Evolutionary conservation across 2,113 vertebrate genomes (phyloP).

Genomic region (Podarcis cretensis): DNA sequence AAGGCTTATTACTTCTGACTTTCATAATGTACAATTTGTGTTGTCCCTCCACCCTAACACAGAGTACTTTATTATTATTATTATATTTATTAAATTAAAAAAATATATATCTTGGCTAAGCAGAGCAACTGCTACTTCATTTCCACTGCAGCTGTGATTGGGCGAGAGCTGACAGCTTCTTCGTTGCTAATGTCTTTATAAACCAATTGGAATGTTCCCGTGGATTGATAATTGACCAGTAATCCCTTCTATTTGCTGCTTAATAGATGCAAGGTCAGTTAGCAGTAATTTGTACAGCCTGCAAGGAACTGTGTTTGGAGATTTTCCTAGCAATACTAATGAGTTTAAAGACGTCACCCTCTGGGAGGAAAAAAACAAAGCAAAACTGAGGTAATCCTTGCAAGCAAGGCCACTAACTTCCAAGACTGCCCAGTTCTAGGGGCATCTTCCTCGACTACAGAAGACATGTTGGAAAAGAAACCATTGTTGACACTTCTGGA

Average conservation of each 20-base stretch:
- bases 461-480: too few relatives aligned
- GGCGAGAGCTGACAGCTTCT: slow-evolving; percentile 27
- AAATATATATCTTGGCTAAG: neutral
- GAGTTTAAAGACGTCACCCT: neutral
- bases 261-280: slow-evolving; percentile 51
- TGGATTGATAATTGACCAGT: slow-evolving; percentile 52
- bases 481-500: too few relatives aligned
- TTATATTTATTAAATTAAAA: neutral
- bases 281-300: slow-evolving; percentile 47
- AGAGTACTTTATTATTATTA: neutral
- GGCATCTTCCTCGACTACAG: too few relatives aligned
- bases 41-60: neutral
- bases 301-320: slow-evolving; percentile 31
- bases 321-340: slow-evolving; percentile 13
- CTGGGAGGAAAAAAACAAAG: neutral
- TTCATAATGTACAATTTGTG: neutral
- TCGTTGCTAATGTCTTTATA: slow-evolving; percentile 15
- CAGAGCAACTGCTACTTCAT: neutral
- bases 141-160: neutral
- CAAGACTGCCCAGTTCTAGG: too few relatives aligned
- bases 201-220: slow-evolving; percentile 18
- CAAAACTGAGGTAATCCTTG: neutral
- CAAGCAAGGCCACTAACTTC: neutral
- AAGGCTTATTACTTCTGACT: slow-evolving; percentile 1
- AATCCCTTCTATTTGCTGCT: slow-evolving; percentile 38